Base-by-base conservation (phyloP, 64 coral and sea anemone genomes). In the Montipora cactus region DNA sequence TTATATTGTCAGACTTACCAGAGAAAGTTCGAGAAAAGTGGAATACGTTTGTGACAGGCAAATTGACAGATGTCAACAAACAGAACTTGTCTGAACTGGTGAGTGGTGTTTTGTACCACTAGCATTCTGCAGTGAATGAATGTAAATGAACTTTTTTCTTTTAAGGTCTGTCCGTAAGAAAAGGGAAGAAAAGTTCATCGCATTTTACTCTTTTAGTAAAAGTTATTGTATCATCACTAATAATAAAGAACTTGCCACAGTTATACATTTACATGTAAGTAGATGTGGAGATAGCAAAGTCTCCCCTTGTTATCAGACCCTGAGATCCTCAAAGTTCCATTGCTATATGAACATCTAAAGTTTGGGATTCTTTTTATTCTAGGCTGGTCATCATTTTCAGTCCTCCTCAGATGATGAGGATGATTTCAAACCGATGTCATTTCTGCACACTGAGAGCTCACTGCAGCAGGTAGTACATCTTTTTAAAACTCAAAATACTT, bases 401-500 rank as follows among this genome's bases (percentile, higher is more conserved):
- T 99, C 98, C 58, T 96, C 95, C 47, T 95, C 96, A 77, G 98
- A 99, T 81, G 98, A 99, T 45, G 92, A 93, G 1, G 97, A 98
- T 78, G 96, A 95, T 81, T 99, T 94, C 72, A 96, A 96, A 85
- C 98, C 98, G 7, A 90, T 96, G 11, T 90, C 98, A 62, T 99
- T 99, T 50, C 79, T 99, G 57, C 98, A 90, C 5, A 99, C 84
- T 92, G 98, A 96, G 59, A 96, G 62, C 48, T 96, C 98, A 81
- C 58, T 94, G 28, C 98, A 99, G 79, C 98, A 99, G 95, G 98
- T 99, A 84, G 37, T 37, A 37, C 37, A 37, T 37, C 37, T 37
- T 37, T 37, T 37, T 37, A 37, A 37, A 37, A 37, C 37, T 37
- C 37, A 37, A 37, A 37, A 37, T 37, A 37, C 37, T 37, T 37